phyloP scores from a whole-genome alignment of 2,888 invertebrate genomes.

The Acanthopleura granulata region DNA sequence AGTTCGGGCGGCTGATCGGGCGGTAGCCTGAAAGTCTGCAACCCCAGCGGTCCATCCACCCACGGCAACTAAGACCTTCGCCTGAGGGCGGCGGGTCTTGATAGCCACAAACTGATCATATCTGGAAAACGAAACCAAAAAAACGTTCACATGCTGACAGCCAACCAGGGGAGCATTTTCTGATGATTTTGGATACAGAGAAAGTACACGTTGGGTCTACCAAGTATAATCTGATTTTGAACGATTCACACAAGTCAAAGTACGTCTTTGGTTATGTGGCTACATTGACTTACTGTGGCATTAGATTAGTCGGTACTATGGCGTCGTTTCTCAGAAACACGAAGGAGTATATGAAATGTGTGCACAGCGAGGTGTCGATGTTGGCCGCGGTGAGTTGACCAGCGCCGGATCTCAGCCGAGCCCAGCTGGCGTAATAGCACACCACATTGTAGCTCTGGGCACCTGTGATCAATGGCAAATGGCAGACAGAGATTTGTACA shows the following conservation, averaged over 20 bases:
- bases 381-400: slow-evolving; percentile 95
- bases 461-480: too few relatives aligned
- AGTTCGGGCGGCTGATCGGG: slow-evolving; percentile 41
- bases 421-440: slow-evolving; percentile 98
- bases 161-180: too few relatives aligned
- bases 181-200: too few relatives aligned
- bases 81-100: slow-evolving; percentile 76
- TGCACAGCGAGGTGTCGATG: slow-evolving; percentile 93
- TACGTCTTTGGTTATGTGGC: slow-evolving; percentile 93
- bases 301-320: slow-evolving; percentile 81
- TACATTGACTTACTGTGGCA: slow-evolving; percentile 89
- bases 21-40: slow-evolving; percentile 70
- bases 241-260: slow-evolving; percentile 71
- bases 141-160: too few relatives aligned
- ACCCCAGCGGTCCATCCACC: slow-evolving; percentile 97
- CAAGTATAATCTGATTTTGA: too few relatives aligned
- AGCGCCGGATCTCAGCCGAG: slow-evolving; percentile 92
- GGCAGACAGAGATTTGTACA: too few relatives aligned
- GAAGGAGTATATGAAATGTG: slow-evolving; percentile 96
- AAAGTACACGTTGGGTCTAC: too few relatives aligned
- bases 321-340: slow-evolving; percentile 97
- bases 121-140: slow-evolving; percentile 35
- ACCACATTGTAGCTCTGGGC: neutral
- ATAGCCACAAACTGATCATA: slow-evolving; percentile 83
- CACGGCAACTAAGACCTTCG: slow-evolving; percentile 86